A percentile compares a stretch with the other conserved stretches of the same genome.
phyloP scores from a whole-genome alignment of 2,797 vertebrate genomes.

The Myotis pilosus region DNA sequence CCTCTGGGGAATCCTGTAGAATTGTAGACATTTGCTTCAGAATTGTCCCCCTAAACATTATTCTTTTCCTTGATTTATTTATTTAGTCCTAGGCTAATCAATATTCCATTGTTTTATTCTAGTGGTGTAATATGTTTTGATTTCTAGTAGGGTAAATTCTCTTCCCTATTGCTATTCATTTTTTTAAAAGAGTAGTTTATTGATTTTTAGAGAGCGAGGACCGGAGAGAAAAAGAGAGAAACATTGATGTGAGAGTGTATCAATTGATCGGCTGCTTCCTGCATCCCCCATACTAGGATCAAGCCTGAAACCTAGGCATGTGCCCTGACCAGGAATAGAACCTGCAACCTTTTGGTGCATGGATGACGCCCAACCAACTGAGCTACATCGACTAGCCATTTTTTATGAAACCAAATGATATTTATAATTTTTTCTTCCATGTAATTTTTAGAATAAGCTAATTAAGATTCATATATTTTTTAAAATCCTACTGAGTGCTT shows the following conservation, averaged over 20 bases:
- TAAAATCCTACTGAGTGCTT: background rate
- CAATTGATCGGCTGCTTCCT: background rate
- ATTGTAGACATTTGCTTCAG: conserved; percentile 10
- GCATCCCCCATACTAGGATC: background rate
- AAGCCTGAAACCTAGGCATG: background rate
- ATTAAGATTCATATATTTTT: too few relatives aligned
- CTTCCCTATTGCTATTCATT: background rate
- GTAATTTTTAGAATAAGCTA: too few relatives aligned
- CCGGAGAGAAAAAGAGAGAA: background rate
- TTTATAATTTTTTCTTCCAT: too few relatives aligned
- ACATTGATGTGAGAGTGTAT: background rate
- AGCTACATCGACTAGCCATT: background rate
- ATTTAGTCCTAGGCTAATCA: background rate
- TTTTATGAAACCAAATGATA: too few relatives aligned
- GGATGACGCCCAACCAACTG: background rate
- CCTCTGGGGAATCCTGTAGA: background rate
- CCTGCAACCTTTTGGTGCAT: background rate
- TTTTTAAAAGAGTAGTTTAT: background rate
- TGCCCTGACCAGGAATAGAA: background rate
- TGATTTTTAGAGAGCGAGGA: background rate
- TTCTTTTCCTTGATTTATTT: background rate
- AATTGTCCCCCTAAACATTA: background rate
- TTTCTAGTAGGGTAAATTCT: background rate
- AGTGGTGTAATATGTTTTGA: background rate
- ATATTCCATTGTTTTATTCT: background rate